phyloP scores from a whole-genome alignment of 2,113 vertebrate genomes.

The Ciconia maguari region DNA sequence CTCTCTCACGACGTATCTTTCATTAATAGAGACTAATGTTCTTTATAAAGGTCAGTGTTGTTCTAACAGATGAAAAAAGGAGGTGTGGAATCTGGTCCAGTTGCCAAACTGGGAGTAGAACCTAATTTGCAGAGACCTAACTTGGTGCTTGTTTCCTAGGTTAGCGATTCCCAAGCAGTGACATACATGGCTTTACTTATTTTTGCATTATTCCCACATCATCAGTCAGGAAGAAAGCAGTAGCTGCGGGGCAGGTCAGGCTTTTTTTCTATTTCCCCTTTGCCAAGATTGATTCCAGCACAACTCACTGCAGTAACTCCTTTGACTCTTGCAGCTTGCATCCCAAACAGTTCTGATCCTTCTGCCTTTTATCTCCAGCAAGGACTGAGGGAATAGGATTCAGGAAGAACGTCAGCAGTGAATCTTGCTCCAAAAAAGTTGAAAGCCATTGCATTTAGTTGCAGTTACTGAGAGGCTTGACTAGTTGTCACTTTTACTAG shows the following conservation, averaged over 20 bases:
- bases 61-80: neutral
- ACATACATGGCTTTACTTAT: neutral
- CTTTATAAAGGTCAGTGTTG: neutral
- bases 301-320: neutral
- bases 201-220: neutral
- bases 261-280: neutral
- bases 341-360: neutral
- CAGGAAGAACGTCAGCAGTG: neutral
- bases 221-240: neutral
- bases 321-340: neutral
- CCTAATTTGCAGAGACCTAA: neutral
- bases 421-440: neutral
- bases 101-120: neutral
- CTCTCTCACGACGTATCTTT: neutral
- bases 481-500: neutral
- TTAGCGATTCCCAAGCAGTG: neutral
- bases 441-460: neutral
- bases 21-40: neutral
- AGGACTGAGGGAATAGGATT: neutral
- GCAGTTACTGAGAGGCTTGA: neutral
- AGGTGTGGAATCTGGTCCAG: neutral
- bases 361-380: neutral
- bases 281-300: neutral
- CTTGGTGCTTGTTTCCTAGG: neutral
- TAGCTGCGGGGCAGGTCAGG: neutral